Evolutionary conservation across 2,888 invertebrate genomes (phyloP), one percentile per base, ranked within the genome.

Genomic region (Agrotis clavis): DNA sequence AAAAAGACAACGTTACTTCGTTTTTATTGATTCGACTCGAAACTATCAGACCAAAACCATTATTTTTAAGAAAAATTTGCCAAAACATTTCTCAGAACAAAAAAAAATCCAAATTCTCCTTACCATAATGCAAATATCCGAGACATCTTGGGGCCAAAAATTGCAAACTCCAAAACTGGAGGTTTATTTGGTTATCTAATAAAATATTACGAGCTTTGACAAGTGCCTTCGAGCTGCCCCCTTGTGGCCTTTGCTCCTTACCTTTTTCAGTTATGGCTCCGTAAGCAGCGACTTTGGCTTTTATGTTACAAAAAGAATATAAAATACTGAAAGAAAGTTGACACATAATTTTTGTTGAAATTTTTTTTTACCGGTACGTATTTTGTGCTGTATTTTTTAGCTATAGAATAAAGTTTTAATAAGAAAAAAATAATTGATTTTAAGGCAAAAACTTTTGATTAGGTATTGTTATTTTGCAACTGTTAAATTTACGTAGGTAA

Each of bases 121-220:
- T 63, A 79, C 45, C 74, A 65, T 76, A 81, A 86, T 79, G 73
- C 62, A 82, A 85, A 87, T 81, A 82, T 85, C 82, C 84, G 77
- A 83, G 86, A 83, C 75, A 84, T 83, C 83, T 83, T 70, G 79
- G 76, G 87, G 88, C 82, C 85, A 90, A 92, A 93, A 92, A 88
- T 86, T 92, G 91, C 91, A 91, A 92, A 91, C 87, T 86, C 84
- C 82, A 88, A 87, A 41, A 89, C 86, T 78, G 89, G 87, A 90
- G 90, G 92, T 94, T 95, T 95, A 95, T 95, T 95, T 93, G 94
- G 95, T 95, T 94, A 95, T 95, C 94, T 94, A 95, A 95, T 96
- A 96, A 95, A 96, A 96, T 95, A 95, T 95, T 95, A 95, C 94
- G 95, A 95, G 94, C 88, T 92, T 93, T 94, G 95, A 95, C 95